Conservation (phyloP, 2,888 invertebrate species). For the Linnaemya vulpina region DNA sequence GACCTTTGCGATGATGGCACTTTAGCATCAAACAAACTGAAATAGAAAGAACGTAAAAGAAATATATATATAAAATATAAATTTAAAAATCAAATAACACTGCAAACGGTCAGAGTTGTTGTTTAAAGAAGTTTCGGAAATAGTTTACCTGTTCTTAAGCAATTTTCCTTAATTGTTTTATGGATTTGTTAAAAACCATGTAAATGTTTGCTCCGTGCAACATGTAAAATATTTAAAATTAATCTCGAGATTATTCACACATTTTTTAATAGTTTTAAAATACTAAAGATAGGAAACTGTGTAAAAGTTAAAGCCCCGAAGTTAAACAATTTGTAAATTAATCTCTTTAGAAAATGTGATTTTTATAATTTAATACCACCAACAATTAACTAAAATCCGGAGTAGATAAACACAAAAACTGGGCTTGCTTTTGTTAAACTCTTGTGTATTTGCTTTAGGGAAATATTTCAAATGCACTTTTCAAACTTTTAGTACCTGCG, state of each 20-base stretch:
- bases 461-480: background rate
- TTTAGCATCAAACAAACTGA: constrained; percentile 89
- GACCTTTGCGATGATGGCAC: constrained; percentile 86
- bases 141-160: background rate
- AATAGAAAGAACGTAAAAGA: background rate
- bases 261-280: constrained; percentile 68
- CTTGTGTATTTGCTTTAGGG: background rate
- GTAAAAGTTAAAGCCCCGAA: constrained; percentile 44
- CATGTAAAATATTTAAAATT: constrained; percentile 44
- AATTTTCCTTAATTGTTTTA: constrained; percentile 14
- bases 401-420: constrained; percentile 39
- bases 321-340: constrained; percentile 55
- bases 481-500: constrained; percentile 48
- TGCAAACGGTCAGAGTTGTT: background rate
- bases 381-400: constrained; percentile 77
- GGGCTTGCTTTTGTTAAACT: constrained; percentile 50
- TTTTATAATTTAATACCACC: constrained; percentile 77
- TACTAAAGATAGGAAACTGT: constrained; percentile 11
- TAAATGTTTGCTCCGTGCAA: background rate
- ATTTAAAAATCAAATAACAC: background rate
- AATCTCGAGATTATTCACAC: constrained; percentile 79
- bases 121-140: background rate
- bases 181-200: constrained; percentile 8
- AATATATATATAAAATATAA: too few relatives aligned
- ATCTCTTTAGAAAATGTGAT: constrained; percentile 75